Conservation (phyloP, 2,113 vertebrate species). For the Brachyhypopomus gauderio region DNA sequence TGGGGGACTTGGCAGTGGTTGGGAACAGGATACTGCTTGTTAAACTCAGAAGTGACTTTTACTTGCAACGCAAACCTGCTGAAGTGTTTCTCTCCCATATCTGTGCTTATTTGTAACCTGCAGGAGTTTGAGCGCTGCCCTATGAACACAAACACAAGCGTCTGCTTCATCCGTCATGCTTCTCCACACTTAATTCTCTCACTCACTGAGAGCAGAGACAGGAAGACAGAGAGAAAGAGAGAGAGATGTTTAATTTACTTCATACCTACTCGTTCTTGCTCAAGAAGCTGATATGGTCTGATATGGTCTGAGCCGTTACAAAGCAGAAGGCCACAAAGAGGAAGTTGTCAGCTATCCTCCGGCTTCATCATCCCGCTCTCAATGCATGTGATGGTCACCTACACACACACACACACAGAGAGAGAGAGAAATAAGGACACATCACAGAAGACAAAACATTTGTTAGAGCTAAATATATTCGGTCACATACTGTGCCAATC, state of each 20-base stretch:
- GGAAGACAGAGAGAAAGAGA: neutral
- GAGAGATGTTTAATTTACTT: constrained; percentile 15
- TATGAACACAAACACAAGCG: neutral
- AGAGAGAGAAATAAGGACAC: neutral
- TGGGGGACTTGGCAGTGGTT: too few relatives aligned
- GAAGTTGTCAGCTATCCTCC: neutral
- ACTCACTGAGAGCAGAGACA: neutral
- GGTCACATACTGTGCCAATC: too few relatives aligned
- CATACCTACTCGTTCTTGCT: constrained; percentile 33
- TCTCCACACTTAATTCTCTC: neutral
- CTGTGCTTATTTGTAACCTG: neutral
- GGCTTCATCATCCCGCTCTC: neutral
- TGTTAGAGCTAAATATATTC: too few relatives aligned
- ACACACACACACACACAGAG: neutral
- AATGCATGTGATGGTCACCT: neutral
- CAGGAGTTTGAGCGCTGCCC: too few relatives aligned
- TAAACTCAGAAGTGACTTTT: too few relatives aligned
- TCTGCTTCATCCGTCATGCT: neutral
- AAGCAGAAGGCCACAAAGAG: neutral
- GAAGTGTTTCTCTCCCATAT: neutral
- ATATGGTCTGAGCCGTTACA: constrained; percentile 12
- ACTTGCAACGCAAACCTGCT: too few relatives aligned
- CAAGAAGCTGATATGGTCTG: constrained; percentile 30
- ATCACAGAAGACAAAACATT: too few relatives aligned
- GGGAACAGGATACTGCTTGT: too few relatives aligned